Evolutionary conservation across 2,888 invertebrate species (phyloP).

Genomic region (Amiota mariae): DNA sequence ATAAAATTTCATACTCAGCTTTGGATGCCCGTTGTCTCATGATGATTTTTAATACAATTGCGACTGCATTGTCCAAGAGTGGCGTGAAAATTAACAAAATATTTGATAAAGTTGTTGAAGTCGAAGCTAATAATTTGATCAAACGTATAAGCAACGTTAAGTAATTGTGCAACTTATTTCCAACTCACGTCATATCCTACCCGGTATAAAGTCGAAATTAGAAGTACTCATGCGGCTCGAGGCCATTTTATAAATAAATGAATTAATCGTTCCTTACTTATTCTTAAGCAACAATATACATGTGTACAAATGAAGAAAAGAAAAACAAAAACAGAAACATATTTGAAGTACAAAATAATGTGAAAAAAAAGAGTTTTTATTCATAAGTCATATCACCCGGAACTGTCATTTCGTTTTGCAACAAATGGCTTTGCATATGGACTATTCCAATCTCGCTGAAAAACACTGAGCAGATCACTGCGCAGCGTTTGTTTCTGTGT

Average conservation of each 20-base stretch:
- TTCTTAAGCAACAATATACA: conserved; percentile 40
- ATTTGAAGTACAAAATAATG: conserved; percentile 51
- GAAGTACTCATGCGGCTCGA: background rate
- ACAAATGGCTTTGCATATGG: conserved; percentile 77
- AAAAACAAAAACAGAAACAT: conserved; percentile 45
- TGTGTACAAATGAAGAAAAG: conserved; percentile 38
- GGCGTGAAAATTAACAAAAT: conserved; percentile 53
- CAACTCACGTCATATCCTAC: conserved; percentile 14
- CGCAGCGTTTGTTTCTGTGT: conserved; percentile 76
- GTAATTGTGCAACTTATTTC: conserved; percentile 13
- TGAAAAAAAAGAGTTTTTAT: background rate
- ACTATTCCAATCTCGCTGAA: conserved; percentile 93
- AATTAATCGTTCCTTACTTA: conserved; percentile 28
- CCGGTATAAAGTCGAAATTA: background rate
- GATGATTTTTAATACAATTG: conserved; percentile 82
- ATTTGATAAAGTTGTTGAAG: conserved; percentile 45
- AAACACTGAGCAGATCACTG: conserved; percentile 84
- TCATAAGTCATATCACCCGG: background rate
- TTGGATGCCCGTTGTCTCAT: conserved; percentile 91
- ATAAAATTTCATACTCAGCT: conserved; percentile 74
- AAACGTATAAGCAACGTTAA: conserved; percentile 41
- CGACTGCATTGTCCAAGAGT: conserved; percentile 62
- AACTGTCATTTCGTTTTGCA: background rate
- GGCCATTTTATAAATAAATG: conserved; percentile 2
- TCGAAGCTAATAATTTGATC: conserved; percentile 53